Evolutionary conservation across 2,797 vertebrate species (phyloP), one percentile per base, ranked within the genome.

Genomic region (Pitangus sulphuratus): DNA sequence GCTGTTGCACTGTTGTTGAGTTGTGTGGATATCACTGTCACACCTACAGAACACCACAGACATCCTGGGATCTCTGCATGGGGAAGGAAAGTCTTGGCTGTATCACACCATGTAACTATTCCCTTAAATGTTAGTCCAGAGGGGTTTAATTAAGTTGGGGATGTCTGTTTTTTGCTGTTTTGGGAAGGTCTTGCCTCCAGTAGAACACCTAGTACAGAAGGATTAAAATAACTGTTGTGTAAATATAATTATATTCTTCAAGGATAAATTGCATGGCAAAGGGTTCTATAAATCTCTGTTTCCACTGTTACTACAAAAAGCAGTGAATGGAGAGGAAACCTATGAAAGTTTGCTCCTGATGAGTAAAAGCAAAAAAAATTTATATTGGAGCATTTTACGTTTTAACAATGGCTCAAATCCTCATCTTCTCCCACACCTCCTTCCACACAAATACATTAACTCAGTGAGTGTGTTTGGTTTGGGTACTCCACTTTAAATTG

Each of bases 1-100:
- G 25, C 50, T 10, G 6, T 37, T 39, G 64, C 50, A 51, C 50
- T 42, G 1, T n/a, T 35, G n/a, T 19, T 9, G 3, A 15, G n/a
- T 15, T 33, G 30, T 37, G 3, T 4, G 44, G 12, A 14, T 21
- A 3, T 10, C 58, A 35, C 69, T 9, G 3, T 56, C 58, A 15
- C 56, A 7, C 6, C 0, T 12, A 9, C 4, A 76, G 40, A 58
- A 7, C 22, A 8, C 33, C 15, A 1, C 2, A 4, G 54, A 25
- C 31, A 17, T 1, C 25, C 3, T 9, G 21, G 89, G 42, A 15
- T 8, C 39, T 88, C 66, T 93, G 88, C 86, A 45, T 45, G 84
- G 14, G 33, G 33, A 25, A n/a, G 35, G 25, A 22, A 37, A 9
- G 15, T 17, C 54, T 62, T n/a, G 44, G 4, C 20, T 24, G 4